Evolutionary conservation across 2,113 vertebrate species (phyloP).

Genomic region (Myiagra hebetior): DNA sequence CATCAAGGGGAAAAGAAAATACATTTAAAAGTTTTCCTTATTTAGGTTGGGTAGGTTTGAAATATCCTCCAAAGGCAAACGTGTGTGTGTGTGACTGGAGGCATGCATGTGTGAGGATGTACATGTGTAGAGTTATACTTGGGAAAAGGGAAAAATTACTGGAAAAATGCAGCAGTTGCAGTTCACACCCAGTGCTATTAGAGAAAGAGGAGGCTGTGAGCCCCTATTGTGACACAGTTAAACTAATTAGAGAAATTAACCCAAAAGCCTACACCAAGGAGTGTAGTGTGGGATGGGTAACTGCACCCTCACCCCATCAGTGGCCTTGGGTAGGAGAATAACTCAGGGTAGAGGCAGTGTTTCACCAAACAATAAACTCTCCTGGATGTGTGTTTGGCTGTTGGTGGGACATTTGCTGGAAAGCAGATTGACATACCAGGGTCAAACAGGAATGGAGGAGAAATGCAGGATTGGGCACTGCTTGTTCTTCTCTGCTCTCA

Average conservation of each 20-base stretch:
- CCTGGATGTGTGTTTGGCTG: not conserved
- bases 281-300: not conserved
- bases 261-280: not conserved
- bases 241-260: not conserved
- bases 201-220: not conserved
- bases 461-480: accelerated
- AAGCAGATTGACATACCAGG: not conserved
- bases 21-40: conserved; percentile 49
- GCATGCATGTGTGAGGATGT: not conserved
- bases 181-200: not conserved
- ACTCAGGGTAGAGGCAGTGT: not conserved
- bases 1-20: conserved; percentile 72
- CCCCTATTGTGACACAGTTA: not conserved
- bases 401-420: not conserved
- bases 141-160: not conserved
- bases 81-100: conserved; percentile 16
- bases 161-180: not conserved
- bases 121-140: not conserved
- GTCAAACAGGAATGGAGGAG: not conserved
- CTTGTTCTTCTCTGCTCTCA: not conserved
- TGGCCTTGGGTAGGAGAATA: accelerated
- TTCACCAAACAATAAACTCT: not conserved
- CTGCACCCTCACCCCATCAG: not conserved
- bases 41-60: conserved; percentile 67
- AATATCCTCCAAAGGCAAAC: conserved; percentile 33